These are phyloP conservation scores for Zoanthus sociatus DNA, from an alignment of 92 coral and sea anemone species.

Conservation along the genomic window DNA sequence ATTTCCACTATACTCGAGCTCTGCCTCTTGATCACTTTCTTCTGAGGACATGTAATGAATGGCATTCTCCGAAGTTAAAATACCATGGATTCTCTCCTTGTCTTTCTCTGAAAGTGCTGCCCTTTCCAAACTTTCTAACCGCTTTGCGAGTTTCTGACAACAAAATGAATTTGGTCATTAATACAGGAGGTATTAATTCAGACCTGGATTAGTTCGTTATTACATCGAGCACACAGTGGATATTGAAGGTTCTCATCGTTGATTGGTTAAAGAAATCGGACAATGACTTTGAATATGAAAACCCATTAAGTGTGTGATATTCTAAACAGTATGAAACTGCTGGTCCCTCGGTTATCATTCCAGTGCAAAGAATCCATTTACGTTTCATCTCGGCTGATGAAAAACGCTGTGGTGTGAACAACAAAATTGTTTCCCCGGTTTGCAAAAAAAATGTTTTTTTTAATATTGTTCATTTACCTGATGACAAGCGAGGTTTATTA, in stretches of 20 bases:
- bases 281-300: conserved; percentile 13
- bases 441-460: not conserved
- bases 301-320: conserved; percentile 46
- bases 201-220: too few relatives aligned
- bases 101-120: conserved; percentile 18
- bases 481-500: too few relatives aligned
- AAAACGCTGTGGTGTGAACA: not conserved
- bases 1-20: conserved; percentile 2
- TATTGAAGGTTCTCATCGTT: too few relatives aligned
- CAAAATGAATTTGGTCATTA: not conserved
- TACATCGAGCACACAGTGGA: too few relatives aligned
- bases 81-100: conserved; percentile 14
- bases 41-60: conserved; percentile 22
- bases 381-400: conserved; percentile 8
- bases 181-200: not conserved
- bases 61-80: conserved; percentile 6
- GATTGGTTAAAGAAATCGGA: too few relatives aligned
- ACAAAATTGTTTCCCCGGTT: not conserved
- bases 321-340: conserved; percentile 17
- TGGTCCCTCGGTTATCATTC: conserved; percentile 1
- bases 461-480: not conserved
- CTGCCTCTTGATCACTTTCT: conserved; percentile 27
- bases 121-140: conserved; percentile 8
- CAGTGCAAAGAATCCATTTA: not conserved
- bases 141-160: conserved; percentile 27